Conservation (phyloP, 2,113 vertebrate species). For the Hydropotes inermis region DNA sequence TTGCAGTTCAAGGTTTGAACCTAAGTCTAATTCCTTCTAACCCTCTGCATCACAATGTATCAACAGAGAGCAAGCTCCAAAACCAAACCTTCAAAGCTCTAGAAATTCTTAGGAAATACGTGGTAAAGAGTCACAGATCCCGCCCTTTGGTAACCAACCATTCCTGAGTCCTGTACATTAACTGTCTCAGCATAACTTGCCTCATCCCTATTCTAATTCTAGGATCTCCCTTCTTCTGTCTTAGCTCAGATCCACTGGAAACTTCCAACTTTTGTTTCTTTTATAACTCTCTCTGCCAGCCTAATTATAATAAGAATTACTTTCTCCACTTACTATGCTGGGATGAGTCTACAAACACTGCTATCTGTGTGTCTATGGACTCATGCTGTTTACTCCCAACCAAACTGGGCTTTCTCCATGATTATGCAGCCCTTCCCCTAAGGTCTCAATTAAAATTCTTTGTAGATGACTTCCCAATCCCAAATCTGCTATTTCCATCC, state of each 20-base stretch:
- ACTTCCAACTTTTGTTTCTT: background rate
- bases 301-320: background rate
- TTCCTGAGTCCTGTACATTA: background rate
- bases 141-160: background rate
- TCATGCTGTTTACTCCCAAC: background rate
- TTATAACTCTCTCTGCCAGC: background rate
- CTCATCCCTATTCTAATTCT: background rate
- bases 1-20: background rate
- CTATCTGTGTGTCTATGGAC: background rate
- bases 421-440: background rate
- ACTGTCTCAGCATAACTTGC: background rate
- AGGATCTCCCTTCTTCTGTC: background rate
- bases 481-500: background rate
- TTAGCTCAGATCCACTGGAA: background rate
- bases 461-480: background rate
- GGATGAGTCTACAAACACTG: background rate
- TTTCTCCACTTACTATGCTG: background rate
- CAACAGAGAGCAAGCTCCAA: background rate
- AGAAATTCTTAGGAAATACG: background rate
- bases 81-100: background rate
- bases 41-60: background rate
- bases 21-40: background rate
- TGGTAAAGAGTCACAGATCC: background rate
- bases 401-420: background rate
- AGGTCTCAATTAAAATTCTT: slow-evolving; percentile 1